Conservation (phyloP, 2,797 vertebrate species). For the Cuculus canorus region DNA sequence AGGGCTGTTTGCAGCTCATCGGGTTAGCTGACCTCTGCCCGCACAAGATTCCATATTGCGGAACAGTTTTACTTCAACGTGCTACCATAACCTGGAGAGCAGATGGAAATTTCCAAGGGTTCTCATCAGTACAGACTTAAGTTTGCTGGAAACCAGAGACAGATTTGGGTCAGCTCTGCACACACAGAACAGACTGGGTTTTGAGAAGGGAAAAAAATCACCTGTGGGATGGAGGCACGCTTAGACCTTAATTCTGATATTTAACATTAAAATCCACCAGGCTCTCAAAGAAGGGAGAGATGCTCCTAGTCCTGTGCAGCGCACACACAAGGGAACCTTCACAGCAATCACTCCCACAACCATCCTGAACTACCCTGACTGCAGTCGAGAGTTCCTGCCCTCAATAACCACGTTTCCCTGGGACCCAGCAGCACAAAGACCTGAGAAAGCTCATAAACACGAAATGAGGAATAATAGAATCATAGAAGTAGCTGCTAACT, state of each 20-base stretch:
- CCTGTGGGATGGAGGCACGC: not conserved
- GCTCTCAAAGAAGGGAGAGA: not conserved
- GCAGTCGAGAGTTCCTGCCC: rapidly evolving
- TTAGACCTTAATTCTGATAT: not conserved
- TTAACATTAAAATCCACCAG: not conserved
- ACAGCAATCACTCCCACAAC: rapidly evolving
- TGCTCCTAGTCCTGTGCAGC: not conserved
- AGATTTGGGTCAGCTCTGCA: not conserved
- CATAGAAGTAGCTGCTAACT: no score
- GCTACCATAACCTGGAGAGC: not conserved
- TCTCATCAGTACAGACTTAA: rapidly evolving
- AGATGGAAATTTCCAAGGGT: conserved; percentile 66
- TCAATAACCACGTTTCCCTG: rapidly evolving
- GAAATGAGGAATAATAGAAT: no score
- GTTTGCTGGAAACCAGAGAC: not conserved
- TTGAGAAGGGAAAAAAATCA: not conserved
- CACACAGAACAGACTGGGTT: rapidly evolving
- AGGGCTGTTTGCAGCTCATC: not conserved
- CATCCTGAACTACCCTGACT: not conserved
- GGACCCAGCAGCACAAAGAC: not conserved
- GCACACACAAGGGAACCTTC: rapidly evolving
- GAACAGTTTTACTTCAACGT: not conserved
- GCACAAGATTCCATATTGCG: not conserved
- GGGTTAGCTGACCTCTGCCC: conserved; percentile 42
- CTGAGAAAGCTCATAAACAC: not conserved